Conservation (phyloP, 2,113 vertebrate genomes). For the Coregonus clupeaformis region DNA sequence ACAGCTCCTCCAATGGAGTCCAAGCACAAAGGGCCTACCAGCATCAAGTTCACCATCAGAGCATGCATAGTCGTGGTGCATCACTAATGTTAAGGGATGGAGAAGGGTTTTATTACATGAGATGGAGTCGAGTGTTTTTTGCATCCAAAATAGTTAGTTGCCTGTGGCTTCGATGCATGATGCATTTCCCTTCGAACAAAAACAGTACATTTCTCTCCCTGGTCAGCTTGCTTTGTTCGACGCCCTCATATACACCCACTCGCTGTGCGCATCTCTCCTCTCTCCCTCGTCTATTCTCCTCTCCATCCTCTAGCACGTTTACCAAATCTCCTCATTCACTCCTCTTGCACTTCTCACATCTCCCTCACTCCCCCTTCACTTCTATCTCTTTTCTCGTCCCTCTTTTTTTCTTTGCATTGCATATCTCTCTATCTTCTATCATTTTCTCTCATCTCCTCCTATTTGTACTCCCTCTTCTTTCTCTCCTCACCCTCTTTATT, state of each 20-base stretch:
- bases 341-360: conserved; percentile 1
- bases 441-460: neutral
- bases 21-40: conserved; percentile 15
- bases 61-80: neutral
- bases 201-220: neutral
- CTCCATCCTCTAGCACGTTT: no score
- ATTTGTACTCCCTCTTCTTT: neutral
- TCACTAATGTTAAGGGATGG: neutral
- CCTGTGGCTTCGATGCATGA: neutral
- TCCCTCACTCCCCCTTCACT: conserved; percentile 34
- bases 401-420: neutral
- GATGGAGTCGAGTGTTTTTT: neutral
- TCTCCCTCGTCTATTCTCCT: neutral
- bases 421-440: neutral
- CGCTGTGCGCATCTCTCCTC: conserved; percentile 38
- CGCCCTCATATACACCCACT: conserved; percentile 66
- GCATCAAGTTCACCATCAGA: neutral
- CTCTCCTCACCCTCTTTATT: neutral
- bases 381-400: neutral
- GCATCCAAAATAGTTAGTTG: neutral
- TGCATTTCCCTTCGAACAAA: neutral
- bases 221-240: conserved; percentile 44
- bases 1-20: conserved; percentile 47
- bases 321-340: neutral
- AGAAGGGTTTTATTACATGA: neutral